Evolutionary conservation across 23 tunicate genomes (phyloP).

Genomic region (Clavelina lepadiformis): DNA sequence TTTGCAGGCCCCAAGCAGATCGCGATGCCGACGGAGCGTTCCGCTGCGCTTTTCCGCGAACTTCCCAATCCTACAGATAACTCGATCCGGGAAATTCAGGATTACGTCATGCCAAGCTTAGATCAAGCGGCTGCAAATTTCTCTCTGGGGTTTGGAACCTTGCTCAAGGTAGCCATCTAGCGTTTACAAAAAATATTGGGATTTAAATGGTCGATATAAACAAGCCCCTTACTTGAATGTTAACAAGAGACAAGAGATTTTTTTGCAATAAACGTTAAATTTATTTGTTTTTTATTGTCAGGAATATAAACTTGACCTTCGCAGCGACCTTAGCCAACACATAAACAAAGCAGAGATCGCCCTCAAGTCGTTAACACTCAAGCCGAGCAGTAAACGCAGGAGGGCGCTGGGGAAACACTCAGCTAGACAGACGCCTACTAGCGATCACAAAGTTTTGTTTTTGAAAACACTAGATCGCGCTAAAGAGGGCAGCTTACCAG

Average conservation of each 20-base stretch:
- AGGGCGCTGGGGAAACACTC: constrained; percentile 82
- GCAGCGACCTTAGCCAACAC: constrained; percentile 72
- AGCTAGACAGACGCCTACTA: constrained; percentile 72
- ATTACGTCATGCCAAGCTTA: constrained; percentile 48
- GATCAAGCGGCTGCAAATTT: constrained; percentile 91
- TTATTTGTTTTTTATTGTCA: not conserved
- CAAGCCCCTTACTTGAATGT: not conserved
- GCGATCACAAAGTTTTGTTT: constrained; percentile 66
- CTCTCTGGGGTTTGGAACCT: constrained; percentile 67
- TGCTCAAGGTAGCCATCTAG: constrained; percentile 41
- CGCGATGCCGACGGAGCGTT: constrained; percentile 73
- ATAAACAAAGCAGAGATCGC: constrained; percentile 78
- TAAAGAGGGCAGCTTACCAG: constrained; percentile 61
- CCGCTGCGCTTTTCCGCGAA: constrained; percentile 43
- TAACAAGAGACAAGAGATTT: not conserved
- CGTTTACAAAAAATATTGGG: not conserved
- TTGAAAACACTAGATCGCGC: constrained; percentile 65
- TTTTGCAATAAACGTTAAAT: not conserved
- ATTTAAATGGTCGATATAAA: not conserved
- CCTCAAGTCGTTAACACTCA: constrained; percentile 56
- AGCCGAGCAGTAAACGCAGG: constrained; percentile 84
- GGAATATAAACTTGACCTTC: constrained; percentile 72
- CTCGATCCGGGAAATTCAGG: constrained; percentile 41
- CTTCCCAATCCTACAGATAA: constrained; percentile 66
- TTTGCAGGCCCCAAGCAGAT: constrained; percentile 74